phyloP scores from a whole-genome alignment of 2,888 invertebrate genomes.

The Drosophila ustulata region DNA sequence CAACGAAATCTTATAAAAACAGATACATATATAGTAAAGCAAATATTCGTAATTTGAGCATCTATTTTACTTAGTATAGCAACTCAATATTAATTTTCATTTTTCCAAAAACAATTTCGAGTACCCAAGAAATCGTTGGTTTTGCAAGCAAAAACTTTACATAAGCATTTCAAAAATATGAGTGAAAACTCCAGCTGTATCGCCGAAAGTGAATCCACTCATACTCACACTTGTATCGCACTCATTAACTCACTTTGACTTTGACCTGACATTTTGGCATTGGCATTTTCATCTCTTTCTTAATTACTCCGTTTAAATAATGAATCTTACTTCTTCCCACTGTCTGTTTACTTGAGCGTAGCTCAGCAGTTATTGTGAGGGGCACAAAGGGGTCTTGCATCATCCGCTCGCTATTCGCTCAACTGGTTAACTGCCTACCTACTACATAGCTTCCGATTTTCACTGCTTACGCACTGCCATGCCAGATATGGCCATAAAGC shows the following conservation, averaged over 20 bases:
- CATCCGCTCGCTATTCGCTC: neutral
- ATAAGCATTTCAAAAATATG: neutral
- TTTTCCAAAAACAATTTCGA: too few relatives aligned
- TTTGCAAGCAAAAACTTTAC: neutral
- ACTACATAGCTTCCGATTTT: constrained; percentile 2
- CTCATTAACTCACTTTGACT: neutral
- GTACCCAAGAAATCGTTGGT: neutral
- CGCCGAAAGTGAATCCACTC: neutral
- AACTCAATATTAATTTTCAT: neutral
- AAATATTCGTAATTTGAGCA: neutral
- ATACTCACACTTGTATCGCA: neutral
- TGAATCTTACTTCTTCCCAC: neutral
- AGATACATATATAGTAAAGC: too few relatives aligned
- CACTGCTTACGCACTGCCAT: neutral
- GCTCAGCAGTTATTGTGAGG: neutral
- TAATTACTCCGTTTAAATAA: neutral
- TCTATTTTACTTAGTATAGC: neutral
- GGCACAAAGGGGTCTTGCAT: neutral
- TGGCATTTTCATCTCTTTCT: neutral
- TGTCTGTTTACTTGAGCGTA: neutral
- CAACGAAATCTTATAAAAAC: neutral
- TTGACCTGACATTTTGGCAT: constrained; percentile 1
- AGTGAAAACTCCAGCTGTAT: constrained; percentile 1
- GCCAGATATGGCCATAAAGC: neutral
- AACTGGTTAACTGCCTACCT: neutral